Base-by-base conservation (phyloP, 2,888 invertebrate genomes). In the Griposia aprilina region DNA sequence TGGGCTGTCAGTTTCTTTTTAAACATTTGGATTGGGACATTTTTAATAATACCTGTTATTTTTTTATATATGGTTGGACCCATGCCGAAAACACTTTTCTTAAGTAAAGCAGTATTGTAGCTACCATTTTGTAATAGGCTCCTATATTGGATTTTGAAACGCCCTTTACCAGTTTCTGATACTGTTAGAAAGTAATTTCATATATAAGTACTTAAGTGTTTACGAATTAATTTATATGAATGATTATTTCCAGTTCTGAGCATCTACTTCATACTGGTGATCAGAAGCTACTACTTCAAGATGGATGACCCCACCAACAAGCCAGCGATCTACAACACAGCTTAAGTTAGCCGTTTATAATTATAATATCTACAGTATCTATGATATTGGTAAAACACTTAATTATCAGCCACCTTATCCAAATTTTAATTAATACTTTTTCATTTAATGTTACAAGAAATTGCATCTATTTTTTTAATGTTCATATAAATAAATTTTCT, bases 251-350 rank as follows among this genome's bases (percentile, higher is more conserved):
- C 89, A 90, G 90, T 85, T n/a, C 10, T 90, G 36, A 86, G 68
- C 62, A 75, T 87, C 20, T 89, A 90, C 80, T 90, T 90, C 83
- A 48, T 87, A 7, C n/a, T 88, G 67, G 87, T 90, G n/a, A 85
- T 90, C 80, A 87, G 90, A 68, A 90, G 90, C 81, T 88, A 87
- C 66, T 90, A 84, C 66, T 57, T 85, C 76, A 87, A 87, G 80
- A 91, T 91, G 91, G 79, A 86, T 30, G 85, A 88, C 55, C 65
- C 78, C 2, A n/a, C 81, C 20, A 68, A 80, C 63, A 89, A 79
- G 63, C 90, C 88, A 60, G 82, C 88, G 0, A 20, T 88, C 5
- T 85, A 85, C 87, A 85, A 87, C 73, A 85, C 87, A 5, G 85
- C 85, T 48, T 85, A 85, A 85, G 8, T 73, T 70, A 60, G 41